phyloP scores from a whole-genome alignment of 2,888 invertebrate genomes.

The Luffia ferchaultella region DNA sequence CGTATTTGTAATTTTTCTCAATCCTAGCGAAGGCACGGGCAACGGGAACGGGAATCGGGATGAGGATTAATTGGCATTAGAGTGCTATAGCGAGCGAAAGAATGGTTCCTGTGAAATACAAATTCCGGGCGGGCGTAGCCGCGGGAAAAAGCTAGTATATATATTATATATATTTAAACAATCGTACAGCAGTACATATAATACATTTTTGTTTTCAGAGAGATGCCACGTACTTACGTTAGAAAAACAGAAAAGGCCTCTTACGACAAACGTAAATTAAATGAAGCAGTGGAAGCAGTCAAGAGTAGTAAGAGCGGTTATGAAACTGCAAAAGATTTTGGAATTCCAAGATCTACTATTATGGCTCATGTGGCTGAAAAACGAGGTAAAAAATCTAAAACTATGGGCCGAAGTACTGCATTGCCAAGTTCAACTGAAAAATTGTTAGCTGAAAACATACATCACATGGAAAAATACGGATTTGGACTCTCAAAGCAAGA shows the following conservation, averaged over 20 bases:
- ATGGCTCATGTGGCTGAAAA: slow-evolving; percentile 10
- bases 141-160: too few relatives aligned
- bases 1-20: too few relatives aligned
- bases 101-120: too few relatives aligned
- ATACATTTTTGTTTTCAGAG: too few relatives aligned
- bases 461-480: slow-evolving; percentile 23
- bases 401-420: slow-evolving; percentile 18
- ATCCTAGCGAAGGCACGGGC: too few relatives aligned
- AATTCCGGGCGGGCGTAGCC: too few relatives aligned
- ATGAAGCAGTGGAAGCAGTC: not conserved
- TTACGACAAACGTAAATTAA: not conserved
- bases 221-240: not conserved
- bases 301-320: not conserved
- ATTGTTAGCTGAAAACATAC: slow-evolving; percentile 18
- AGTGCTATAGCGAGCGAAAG: too few relatives aligned
- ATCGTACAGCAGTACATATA: too few relatives aligned
- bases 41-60: too few relatives aligned
- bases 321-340: not conserved
- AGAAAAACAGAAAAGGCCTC: not conserved
- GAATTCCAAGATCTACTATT: not conserved
- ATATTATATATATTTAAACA: too few relatives aligned
- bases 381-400: slow-evolving; percentile 14
- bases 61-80: too few relatives aligned
- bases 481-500: slow-evolving; percentile 26
- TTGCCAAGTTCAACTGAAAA: slow-evolving; percentile 20